Percentiles rank a stretch among this genome's conserved stretches.
Evolutionary conservation across 2,888 invertebrate species (phyloP).

Genomic region (Rhingia rostrata): DNA sequence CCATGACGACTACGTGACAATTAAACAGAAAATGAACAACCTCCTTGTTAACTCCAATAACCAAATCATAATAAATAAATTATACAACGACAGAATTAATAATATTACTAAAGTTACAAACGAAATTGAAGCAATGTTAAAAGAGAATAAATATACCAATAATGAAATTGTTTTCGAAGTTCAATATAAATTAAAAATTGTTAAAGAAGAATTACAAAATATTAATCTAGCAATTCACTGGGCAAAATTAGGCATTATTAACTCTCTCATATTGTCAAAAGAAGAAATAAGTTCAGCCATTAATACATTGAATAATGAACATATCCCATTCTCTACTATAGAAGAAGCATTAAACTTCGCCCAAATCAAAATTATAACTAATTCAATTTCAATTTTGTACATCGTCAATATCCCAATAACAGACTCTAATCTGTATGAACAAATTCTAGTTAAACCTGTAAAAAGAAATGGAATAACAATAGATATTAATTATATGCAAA

Average conservation of each 20-base stretch:
- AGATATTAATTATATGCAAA: conserved; percentile 17
- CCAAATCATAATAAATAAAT: conserved; percentile 27
- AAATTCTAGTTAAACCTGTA: conserved; percentile 40
- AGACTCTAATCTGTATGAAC: conserved; percentile 22
- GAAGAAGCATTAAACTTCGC: conserved; percentile 54
- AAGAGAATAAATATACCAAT: conserved; percentile 14
- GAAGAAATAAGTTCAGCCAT: conserved; percentile 41
- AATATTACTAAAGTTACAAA: conserved; percentile 32
- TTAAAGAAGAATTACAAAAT: conserved; percentile 41
- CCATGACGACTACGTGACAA: conserved; percentile 24
- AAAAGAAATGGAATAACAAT: conserved; percentile 34
- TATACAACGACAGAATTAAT: conserved; percentile 27
- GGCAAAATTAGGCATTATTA: conserved; percentile 47
- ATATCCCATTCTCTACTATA: conserved; percentile 35
- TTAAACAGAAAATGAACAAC: conserved; percentile 31
- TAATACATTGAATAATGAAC: conserved; percentile 33
- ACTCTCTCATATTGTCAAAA: conserved; percentile 50
- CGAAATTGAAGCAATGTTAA: conserved; percentile 29
- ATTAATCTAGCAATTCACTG: conserved; percentile 41
- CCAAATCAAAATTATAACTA: conserved; percentile 31
- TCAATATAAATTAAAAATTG: conserved; percentile 17
- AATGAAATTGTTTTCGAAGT: conserved; percentile 16
- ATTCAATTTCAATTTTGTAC: conserved; percentile 33
- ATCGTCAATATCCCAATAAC: conserved; percentile 55
- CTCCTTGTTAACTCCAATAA: conserved; percentile 19